phyloP scores from a whole-genome alignment of 2,888 invertebrate species.

The Papilio protenor region DNA sequence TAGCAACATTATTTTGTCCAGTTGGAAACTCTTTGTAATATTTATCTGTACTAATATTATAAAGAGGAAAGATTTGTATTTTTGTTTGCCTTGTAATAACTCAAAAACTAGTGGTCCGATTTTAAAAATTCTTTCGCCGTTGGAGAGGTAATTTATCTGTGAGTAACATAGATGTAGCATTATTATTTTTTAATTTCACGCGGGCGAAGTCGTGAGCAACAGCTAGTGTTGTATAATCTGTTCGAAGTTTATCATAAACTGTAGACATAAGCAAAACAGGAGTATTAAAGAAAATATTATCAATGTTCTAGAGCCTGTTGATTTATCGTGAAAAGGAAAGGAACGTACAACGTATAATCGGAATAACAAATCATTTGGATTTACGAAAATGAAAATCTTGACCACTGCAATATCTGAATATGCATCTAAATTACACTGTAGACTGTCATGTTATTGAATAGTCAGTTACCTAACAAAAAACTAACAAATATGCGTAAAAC shows the following conservation, averaged over 20 bases:
- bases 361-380: not conserved
- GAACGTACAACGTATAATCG: not conserved
- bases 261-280: not conserved
- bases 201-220: no score
- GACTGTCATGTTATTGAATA: not conserved
- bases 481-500: no score
- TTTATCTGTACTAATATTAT: no score
- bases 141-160: no score
- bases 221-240: not conserved
- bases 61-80: no score
- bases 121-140: no score
- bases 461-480: no score
- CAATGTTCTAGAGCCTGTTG: not conserved
- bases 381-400: not conserved
- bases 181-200: no score
- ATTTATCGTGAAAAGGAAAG: constrained; percentile 2
- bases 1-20: not conserved
- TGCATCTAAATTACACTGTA: not conserved
- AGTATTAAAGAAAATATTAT: not conserved
- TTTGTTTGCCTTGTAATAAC: no score
- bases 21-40: not conserved
- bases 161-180: no score
- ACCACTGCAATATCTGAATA: not conserved
- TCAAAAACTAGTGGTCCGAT: no score
- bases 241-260: not conserved